These are phyloP conservation scores for Euproctis similis DNA, from an alignment of 2,888 invertebrate genomes.

Conservation along the genomic window DNA sequence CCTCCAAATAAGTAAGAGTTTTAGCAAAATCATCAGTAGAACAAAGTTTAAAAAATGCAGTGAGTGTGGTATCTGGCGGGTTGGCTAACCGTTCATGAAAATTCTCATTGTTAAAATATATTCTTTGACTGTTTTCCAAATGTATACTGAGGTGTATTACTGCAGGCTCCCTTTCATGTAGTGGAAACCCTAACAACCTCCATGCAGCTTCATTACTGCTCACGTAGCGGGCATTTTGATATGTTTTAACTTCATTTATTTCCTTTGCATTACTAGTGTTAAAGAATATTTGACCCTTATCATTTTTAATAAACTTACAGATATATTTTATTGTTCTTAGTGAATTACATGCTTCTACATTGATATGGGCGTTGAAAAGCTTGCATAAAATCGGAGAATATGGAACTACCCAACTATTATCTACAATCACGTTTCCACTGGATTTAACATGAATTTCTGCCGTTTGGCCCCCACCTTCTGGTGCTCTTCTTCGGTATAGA, in stretches of 20 bases:
- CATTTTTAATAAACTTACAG: constrained; percentile 1
- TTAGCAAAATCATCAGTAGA: constrained; percentile 1
- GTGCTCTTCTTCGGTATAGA: constrained; percentile 20
- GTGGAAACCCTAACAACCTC: constrained; percentile 13
- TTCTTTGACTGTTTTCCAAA: background rate
- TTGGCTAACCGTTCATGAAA: background rate
- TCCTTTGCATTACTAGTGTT: background rate
- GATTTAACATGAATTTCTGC: too few species aligned
- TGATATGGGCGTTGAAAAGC: background rate
- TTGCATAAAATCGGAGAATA: background rate
- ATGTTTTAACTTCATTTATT: constrained; percentile 25
- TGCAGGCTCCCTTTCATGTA: constrained; percentile 23
- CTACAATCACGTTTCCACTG: constrained; percentile 3
- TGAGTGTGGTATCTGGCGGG: constrained; percentile 1
- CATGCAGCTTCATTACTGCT: constrained; percentile 12
- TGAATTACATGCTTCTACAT: background rate
- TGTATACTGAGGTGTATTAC: constrained; percentile 1
- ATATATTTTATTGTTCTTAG: constrained; percentile 2
- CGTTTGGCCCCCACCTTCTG: constrained; percentile 1
- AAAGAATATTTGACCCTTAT: background rate
- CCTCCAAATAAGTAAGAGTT: background rate
- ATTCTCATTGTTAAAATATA: constrained; percentile 1
- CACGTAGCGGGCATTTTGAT: constrained; percentile 28
- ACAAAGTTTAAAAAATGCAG: background rate
- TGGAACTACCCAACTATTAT: background rate